Percentiles rank a stretch among this genome's conserved stretches.
These are phyloP conservation scores for Pterocles orientalis DNA, from an alignment of 2,113 vertebrate species.

Conservation along the genomic window DNA sequence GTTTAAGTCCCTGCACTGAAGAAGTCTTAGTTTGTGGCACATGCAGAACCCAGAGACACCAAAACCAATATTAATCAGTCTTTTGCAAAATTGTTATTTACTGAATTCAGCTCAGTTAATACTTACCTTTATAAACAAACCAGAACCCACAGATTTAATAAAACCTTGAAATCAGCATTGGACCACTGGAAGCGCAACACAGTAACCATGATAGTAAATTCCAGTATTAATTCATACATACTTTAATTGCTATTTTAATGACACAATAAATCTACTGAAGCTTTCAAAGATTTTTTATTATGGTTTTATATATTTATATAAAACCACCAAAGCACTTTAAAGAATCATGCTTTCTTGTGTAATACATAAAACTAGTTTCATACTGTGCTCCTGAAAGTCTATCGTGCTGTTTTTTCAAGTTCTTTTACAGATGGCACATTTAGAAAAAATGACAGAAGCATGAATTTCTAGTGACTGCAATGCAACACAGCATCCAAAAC, in stretches of 20 bases:
- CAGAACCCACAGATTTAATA: background rate
- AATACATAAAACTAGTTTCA: slow-evolving; percentile 61
- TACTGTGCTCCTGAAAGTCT: slow-evolving; percentile 60
- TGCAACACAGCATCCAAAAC: slow-evolving; percentile 20
- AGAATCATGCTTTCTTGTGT: slow-evolving; percentile 68
- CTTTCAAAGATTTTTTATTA: slow-evolving; percentile 65
- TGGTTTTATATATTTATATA: slow-evolving; percentile 73
- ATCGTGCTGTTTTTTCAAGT: slow-evolving; percentile 56
- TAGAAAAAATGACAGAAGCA: background rate
- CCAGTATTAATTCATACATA: slow-evolving; percentile 9
- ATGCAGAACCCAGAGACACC: background rate
- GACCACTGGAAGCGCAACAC: slow-evolving; percentile 4
- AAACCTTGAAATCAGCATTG: background rate
- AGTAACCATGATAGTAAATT: slow-evolving; percentile 5
- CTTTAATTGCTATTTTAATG: slow-evolving; percentile 69
- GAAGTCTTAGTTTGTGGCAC: background rate
- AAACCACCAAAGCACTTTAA: slow-evolving; percentile 74
- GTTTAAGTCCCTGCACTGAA: background rate
- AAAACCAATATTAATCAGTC: background rate
- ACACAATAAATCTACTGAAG: slow-evolving; percentile 56
- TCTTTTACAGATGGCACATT: slow-evolving; percentile 67
- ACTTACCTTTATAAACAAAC: slow-evolving; percentile 43
- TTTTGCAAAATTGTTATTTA: background rate
- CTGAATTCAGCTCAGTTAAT: background rate
- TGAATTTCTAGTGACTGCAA: slow-evolving; percentile 54